Base-by-base conservation (phyloP, 1,140 invertebrate genomes). In the Pollicipes pollicipes region DNA sequence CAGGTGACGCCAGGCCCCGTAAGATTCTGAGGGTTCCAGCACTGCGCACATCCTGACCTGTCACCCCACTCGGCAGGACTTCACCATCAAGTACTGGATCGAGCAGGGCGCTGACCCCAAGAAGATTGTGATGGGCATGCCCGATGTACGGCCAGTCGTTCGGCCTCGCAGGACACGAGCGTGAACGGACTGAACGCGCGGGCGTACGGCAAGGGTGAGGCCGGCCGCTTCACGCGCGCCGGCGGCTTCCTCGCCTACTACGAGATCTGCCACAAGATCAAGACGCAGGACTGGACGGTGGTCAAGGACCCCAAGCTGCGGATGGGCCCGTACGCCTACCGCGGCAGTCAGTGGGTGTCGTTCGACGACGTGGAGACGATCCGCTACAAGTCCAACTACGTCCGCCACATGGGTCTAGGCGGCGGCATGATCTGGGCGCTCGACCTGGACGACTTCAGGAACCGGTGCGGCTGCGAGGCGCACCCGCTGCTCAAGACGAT, bases 371-470 rank as follows among this genome's bases (percentile, higher is more conserved):
- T 84, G 21, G 84, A 86, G 29, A 93, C 88, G 79, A 88, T 94
- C 4, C 82, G 84, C 68, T 71, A 73, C 67, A 76, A 87, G 78
- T 85, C 88, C 0, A 83, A 91, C 72, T 88, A 86, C 73, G 84
- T 91, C 3, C 85, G 87, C 73, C 83, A 87, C 16, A 84, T 90
- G 79, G 83, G 87, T 72, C 81, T 95, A 1, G 91, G 88, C 0
- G 91, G 91, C 68, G 90, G 88, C 24, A 94, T 94, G 91, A 85
- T 94, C 10, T 94, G 91, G 91, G 90, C 91, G 0, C 78, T 95
- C 6, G 81, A 83, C 68, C 87, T 93, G 69, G 91, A 95, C 76
- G 91, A 95, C 78, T 90, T 90, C 75, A 83, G 82, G 58, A 87
- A 88, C 77, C 83, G 80, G 78, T 85, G 82, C 74, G 74, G 73